These are phyloP conservation scores for Ahaetulla prasina DNA, from an alignment of 2,113 vertebrate genomes.

Conservation along the genomic window DNA sequence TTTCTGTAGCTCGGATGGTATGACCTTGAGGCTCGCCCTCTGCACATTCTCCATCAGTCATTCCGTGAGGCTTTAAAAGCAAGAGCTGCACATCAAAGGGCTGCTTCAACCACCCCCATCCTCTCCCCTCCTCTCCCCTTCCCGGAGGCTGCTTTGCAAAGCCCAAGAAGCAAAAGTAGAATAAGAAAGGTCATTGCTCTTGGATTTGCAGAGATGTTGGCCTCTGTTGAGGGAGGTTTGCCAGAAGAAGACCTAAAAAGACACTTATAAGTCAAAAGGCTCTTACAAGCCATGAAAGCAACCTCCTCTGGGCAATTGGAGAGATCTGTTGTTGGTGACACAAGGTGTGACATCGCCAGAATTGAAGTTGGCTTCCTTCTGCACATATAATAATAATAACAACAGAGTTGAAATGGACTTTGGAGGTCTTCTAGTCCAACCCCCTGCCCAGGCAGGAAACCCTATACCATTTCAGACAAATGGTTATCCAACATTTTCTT, in stretches of 20 bases:
- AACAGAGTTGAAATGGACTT: too few species aligned
- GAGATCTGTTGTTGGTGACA: not conserved
- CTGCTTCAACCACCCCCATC: too few species aligned
- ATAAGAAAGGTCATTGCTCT: not conserved
- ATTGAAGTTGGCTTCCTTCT: not conserved
- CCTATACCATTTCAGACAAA: too few species aligned
- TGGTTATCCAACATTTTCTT: too few species aligned
- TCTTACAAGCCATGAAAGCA: fast-evolving
- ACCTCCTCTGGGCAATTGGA: fast-evolving
- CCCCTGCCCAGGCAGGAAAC: too few species aligned
- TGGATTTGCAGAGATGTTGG: fast-evolving
- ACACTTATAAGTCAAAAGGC: too few species aligned
- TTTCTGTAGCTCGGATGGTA: not conserved
- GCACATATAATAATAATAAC: too few species aligned
- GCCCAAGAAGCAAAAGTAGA: constrained; percentile 17
- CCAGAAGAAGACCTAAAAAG: not conserved
- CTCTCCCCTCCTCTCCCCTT: too few species aligned
- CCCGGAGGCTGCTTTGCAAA: constrained; percentile 46
- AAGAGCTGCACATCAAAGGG: constrained; percentile 22
- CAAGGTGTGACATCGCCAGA: not conserved
- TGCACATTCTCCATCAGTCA: not conserved
- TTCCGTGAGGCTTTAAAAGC: constrained; percentile 50
- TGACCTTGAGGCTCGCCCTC: constrained; percentile 59
- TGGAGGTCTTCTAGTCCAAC: too few species aligned
- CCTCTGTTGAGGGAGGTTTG: not conserved